Evolutionary conservation across 2,113 vertebrate genomes (phyloP), one percentile per base, ranked within the genome.

Genomic region (Odobenus rosmarus): DNA sequence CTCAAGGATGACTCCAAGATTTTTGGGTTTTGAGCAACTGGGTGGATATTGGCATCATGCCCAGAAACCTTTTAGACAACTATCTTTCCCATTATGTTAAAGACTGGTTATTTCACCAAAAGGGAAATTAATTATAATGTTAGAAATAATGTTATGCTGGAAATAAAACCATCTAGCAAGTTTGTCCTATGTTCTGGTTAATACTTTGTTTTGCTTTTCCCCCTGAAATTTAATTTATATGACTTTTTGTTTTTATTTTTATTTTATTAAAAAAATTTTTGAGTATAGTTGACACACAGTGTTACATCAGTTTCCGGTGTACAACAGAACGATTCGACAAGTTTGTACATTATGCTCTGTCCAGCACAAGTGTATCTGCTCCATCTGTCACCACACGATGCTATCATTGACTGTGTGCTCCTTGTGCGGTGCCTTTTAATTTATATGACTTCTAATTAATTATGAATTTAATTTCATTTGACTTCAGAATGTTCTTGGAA

Each of bases 31-130:
- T 95, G 42, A 91, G 15, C 23, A 76, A 15, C 61, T 61, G 31
- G 28, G 46, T 93, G 28, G n/a, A 64, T 59, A 21, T 67, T 69
- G 49, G 46, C 51, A 71, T 76, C 23, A 57, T 24, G 26, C 49
- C 24, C 49, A 93, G 42, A 93, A 72, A 79, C 13, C n/a, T 93
- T 91, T 91, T 39, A 88, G 51, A 89, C 71, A 71, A 57, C 26
- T n/a, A 3, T 77, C 33, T 67, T 76, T 39, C 33, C 46, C 4
- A 23, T 49, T 74, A 74, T 36, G 19, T 94, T 49, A 94, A 72
- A 24, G 28, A 67, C 83, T 83, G 39, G 14, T 82, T 90, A 69
- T 72, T 89, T 96, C 53, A 80, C 19, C 18, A 57, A 95, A 93
- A 94, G 7, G 21, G 5, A 67, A 57, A 91, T 61, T 96, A 74